Evolutionary conservation across 2,888 invertebrate species (phyloP), one percentile per base, ranked within the genome.

Genomic region (Drosophila testacea): DNA sequence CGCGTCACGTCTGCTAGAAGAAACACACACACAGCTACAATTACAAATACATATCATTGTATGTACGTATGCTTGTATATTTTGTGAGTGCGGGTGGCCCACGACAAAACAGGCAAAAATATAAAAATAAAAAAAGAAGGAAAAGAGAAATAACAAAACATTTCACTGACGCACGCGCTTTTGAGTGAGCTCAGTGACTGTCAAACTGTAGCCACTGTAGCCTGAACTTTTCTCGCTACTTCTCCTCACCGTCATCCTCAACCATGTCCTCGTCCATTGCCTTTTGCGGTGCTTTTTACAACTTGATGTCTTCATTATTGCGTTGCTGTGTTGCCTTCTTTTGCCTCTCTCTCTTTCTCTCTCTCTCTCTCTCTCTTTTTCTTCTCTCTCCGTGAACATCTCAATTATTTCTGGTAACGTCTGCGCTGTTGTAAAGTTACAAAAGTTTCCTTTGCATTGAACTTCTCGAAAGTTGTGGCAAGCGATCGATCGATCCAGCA

Each of bases 231-330:
- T 72, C 47, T 51, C 54, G 62, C 55, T 62, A 32, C 73, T 54
- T 57, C 46, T 57, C 32, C 41, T 63, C 27, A 36, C 22, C 22
- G 3, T 22, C 22, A 22, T 22, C 22, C 22, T 22, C 22, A 22
- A 22, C 22, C 22, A 22, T 32, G 22, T 55, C 60, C 41, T 60
- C 47, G 56, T 46, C 51, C 69, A 64, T 67, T 62, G 69, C 54
- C 73, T 77, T 83, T 73, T 76, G 76, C 55, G 59, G 71, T 63
- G 73, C 77, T 89, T 83, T 85, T 90, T 86, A 90, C 90, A 89
- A 83, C 78, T 90, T 88, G 84, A 88, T 90, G 88, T 88, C 88
- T 88, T 88, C 90, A 88, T 88, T 84, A 90, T 84, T 66, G 50
- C 34, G 62, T 68, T 62, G 57, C 56, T 55, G 55, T 34, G 39